phyloP scores from a whole-genome alignment of 1,140 invertebrate species.

The Drosophila burlai region DNA sequence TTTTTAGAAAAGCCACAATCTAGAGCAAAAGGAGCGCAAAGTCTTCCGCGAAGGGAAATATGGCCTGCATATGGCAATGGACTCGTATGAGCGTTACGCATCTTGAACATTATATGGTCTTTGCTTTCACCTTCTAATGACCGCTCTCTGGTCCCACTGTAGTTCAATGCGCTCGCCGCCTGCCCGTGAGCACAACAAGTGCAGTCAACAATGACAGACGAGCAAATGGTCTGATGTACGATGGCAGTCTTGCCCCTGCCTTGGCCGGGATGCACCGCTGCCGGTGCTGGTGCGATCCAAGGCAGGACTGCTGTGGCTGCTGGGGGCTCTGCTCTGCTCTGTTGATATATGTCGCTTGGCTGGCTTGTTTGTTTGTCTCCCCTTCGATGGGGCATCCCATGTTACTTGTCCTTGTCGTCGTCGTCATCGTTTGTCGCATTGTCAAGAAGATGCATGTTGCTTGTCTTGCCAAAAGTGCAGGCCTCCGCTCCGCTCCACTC shows the following conservation, averaged over 20 bases:
- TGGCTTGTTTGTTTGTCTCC: conserved; percentile 72
- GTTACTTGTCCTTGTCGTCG: conserved; percentile 77
- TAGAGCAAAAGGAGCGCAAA: too few species aligned
- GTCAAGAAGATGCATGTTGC: conserved; percentile 83
- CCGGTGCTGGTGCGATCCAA: conserved; percentile 2
- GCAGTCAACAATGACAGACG: conserved; percentile 83
- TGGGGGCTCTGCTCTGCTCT: conserved; percentile 29
- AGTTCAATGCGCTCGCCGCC: conserved; percentile 16
- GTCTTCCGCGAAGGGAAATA: neutral
- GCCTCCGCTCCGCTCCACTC: neutral
- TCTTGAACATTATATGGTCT: neutral
- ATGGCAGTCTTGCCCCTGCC: conserved; percentile 32
- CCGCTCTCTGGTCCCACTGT: conserved; percentile 49
- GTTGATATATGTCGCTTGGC: conserved; percentile 80
- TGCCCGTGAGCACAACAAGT: conserved; percentile 61
- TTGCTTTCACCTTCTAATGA: neutral
- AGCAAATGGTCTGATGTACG: conserved; percentile 79
- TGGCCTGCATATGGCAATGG: neutral
- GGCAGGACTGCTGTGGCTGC: conserved; percentile 22
- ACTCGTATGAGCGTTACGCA: neutral
- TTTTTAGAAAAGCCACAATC: too few species aligned
- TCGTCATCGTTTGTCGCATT: conserved; percentile 81
- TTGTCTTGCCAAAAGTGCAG: conserved; percentile 75
- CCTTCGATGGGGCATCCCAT: conserved; percentile 30
- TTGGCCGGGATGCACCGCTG: conserved; percentile 31